Evolutionary conservation across 1,140 invertebrate species (phyloP).

Genomic region (Zophobas atratus): DNA sequence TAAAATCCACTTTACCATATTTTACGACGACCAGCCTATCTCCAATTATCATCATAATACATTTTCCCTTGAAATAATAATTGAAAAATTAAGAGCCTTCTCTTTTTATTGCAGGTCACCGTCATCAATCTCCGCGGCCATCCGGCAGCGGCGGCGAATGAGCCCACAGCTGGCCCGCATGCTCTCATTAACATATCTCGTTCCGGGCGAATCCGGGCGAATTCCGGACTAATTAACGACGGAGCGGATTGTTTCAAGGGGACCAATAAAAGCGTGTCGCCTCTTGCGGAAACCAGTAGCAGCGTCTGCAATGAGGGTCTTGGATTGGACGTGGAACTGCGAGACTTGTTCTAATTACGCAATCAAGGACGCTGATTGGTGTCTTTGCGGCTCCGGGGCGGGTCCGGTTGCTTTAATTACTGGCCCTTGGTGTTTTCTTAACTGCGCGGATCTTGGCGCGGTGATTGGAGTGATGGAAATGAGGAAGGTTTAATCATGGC

Average conservation of each 20-base stretch:
- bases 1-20: background rate
- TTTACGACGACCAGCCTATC: background rate
- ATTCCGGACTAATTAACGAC: constrained; percentile 37
- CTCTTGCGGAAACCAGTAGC: constrained; percentile 50
- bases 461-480: background rate
- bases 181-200: too few species aligned
- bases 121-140: background rate
- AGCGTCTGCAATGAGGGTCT: constrained; percentile 52
- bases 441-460: background rate
- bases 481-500: background rate
- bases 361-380: constrained; percentile 60
- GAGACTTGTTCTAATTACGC: constrained; percentile 63
- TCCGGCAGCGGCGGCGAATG: too few species aligned
- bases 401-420: constrained; percentile 60
- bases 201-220: constrained; percentile 17
- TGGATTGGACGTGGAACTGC: constrained; percentile 57
- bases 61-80: background rate
- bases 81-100: background rate
- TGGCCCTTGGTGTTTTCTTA: constrained; percentile 51
- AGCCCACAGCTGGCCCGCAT: too few species aligned
- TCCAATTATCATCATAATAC: constrained; percentile 1
- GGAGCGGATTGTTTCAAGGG: constrained; percentile 38
- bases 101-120: background rate
- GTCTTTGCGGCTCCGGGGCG: constrained; percentile 54
- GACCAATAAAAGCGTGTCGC: constrained; percentile 49